Percentiles rank a stretch among this genome's conserved stretches.
Evolutionary conservation across 2,888 invertebrate species (phyloP).

Genomic region (Aplocera efformata): DNA sequence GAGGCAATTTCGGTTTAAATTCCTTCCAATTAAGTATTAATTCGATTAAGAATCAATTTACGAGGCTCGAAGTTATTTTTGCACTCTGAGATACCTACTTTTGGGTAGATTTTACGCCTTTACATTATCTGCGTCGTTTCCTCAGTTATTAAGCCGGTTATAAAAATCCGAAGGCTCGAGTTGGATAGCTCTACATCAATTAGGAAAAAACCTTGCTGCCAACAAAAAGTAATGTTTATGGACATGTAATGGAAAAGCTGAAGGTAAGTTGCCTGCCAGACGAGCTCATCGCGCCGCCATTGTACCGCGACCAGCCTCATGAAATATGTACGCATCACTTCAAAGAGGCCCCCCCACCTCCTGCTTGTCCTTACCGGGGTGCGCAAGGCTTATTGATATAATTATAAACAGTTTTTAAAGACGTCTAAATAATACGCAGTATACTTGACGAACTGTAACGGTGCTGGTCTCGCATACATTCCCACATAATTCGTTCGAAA

Average conservation of each 20-base stretch:
- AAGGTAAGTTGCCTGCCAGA: conserved; percentile 57
- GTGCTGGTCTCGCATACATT: conserved; percentile 37
- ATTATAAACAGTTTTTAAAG: conserved; percentile 13
- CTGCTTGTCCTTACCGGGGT: conserved; percentile 22
- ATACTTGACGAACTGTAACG: conserved; percentile 36
- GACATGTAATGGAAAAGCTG: conserved; percentile 39
- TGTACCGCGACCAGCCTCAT: conserved; percentile 68
- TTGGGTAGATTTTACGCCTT: not conserved
- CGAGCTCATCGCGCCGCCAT: conserved; percentile 73
- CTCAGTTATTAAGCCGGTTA: conserved; percentile 1
- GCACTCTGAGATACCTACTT: not conserved
- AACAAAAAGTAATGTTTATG: conserved; percentile 19
- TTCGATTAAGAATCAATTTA: conserved; percentile 32
- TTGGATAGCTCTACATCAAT: conserved; percentile 14
- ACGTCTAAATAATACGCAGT: conserved; percentile 21
- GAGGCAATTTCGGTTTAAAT: conserved; percentile 36
- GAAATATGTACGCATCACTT: conserved; percentile 70
- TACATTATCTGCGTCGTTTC: conserved; percentile 1
- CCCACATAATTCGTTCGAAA: conserved; percentile 46
- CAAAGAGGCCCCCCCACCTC: conserved; percentile 55
- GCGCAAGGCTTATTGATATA: conserved; percentile 33
- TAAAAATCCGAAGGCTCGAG: conserved; percentile 5
- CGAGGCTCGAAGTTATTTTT: conserved; percentile 2
- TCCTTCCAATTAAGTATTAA: conserved; percentile 33
- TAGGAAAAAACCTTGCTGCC: conserved; percentile 14